Base-by-base conservation (phyloP, 1,140 invertebrate genomes). In the Cydia splendana region DNA sequence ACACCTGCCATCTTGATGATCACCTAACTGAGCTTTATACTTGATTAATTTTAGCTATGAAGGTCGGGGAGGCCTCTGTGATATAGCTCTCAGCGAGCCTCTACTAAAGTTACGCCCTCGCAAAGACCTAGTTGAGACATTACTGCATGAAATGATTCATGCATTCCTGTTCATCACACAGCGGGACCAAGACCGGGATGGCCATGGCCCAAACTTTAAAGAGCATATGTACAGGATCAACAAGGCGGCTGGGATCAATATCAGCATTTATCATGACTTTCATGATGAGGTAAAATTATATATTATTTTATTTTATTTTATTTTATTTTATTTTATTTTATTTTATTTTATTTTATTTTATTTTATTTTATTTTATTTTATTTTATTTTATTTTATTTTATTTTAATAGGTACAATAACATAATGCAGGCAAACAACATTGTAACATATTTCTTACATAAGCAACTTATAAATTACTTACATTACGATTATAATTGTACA, bases 141-240 rank as follows among this genome's bases (percentile, higher is more conserved):
- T 99, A n/a, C 91, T 99, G 94, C 99, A 99, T 93, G 99, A 99
- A 94, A 99, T 99, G 99, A 99, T 99, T 78, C 99, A 99, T 93
- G 99, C 98, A 0, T 99, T 96, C 90, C 94, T 99, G 71, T 99
- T 99, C 94, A 94, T 99, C 0, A 97, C 97, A 4, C 94, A 96
- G 76, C 95, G 96, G 79, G 95, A 96, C 84, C 94, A 95, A 84
- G 98, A 99, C 83, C 95, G 97, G 86, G 97, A 98, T 93, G 98
- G 97, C 7, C 99, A 99, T 94, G 99, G 99, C 0, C 98, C 98
- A 7, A 96, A 98, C 84, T 99, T 99, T 88, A 96, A 97, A 79
- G 95, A 95, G 75, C 98, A 99, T 80, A 99, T 99, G 99, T 85
- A 96, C 75, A 94, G 97, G 80, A 99, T 99, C 69, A 99, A 99